These are phyloP conservation scores for Neotoma lepida DNA, from an alignment of 2,113 vertebrate species.

Conservation along the genomic window DNA sequence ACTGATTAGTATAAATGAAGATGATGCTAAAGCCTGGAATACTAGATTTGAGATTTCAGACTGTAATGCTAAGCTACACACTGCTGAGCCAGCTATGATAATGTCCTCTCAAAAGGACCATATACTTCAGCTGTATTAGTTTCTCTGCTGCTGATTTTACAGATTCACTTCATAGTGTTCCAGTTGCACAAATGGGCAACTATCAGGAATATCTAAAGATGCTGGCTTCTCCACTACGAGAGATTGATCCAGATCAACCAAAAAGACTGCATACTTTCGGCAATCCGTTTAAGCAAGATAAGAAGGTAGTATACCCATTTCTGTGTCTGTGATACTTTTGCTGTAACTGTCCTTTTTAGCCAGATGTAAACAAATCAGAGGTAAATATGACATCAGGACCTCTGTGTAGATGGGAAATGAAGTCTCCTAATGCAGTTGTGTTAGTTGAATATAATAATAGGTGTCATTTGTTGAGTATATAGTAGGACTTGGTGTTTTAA, in stretches of 20 bases:
- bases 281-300: conserved; percentile 91
- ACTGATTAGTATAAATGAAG: conserved; percentile 7
- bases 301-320: conserved; percentile 84
- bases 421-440: background rate
- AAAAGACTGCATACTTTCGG: conserved; percentile 90
- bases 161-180: conserved; percentile 90
- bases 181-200: conserved; percentile 91
- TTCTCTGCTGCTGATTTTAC: conserved; percentile 56
- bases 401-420: conserved; percentile 37
- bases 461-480: background rate
- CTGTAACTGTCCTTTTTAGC: background rate
- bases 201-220: conserved; percentile 91
- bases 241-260: conserved; percentile 90
- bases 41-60: conserved; percentile 7
- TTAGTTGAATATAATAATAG: conserved; percentile 33
- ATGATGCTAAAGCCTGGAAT: background rate
- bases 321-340: background rate
- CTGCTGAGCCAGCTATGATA: background rate
- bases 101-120: background rate
- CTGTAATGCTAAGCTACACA: background rate
- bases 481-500: background rate
- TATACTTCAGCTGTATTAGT: background rate
- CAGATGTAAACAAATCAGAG: conserved; percentile 31
- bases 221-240: conserved; percentile 88
- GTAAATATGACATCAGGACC: background rate